Conservation (phyloP, 1,140 invertebrate genomes). For the Pygmarrhopalites habei region DNA sequence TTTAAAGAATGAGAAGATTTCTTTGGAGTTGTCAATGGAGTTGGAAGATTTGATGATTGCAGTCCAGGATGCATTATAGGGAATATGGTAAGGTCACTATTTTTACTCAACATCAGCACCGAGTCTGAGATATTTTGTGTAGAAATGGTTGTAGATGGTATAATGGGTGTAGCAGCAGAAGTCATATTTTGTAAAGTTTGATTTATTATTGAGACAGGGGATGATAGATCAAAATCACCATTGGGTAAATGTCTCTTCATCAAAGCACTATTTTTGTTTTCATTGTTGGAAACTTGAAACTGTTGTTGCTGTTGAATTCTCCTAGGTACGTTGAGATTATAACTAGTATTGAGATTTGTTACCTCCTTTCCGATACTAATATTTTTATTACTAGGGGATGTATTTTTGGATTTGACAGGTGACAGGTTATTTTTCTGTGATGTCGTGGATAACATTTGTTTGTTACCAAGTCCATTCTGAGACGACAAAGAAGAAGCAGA, state of each 20-base stretch:
- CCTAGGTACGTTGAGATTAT: too few relatives aligned
- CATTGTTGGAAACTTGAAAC: neutral
- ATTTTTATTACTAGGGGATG: too few relatives aligned
- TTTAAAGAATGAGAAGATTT: neutral
- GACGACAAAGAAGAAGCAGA: too few relatives aligned
- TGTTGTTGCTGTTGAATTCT: neutral
- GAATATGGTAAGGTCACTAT: conserved; percentile 30
- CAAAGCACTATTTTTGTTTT: neutral
- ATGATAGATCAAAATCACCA: conserved; percentile 1
- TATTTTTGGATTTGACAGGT: too few relatives aligned
- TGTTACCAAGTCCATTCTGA: too few relatives aligned
- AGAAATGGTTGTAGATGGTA: neutral
- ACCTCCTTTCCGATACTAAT: too few relatives aligned
- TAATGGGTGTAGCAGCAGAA: neutral
- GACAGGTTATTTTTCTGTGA: too few relatives aligned
- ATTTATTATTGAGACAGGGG: neutral
- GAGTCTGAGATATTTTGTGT: conserved; percentile 21
- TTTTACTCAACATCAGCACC: conserved; percentile 20
- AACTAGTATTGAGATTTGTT: too few relatives aligned
- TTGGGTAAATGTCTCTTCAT: neutral
- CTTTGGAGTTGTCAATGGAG: neutral
- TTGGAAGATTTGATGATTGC: neutral
- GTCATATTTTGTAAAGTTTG: too few relatives aligned
- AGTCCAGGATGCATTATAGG: conserved; percentile 17
- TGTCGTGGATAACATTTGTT: too few relatives aligned